phyloP scores from a whole-genome alignment of 2,797 vertebrate genomes.

The Alfaro cultratus region DNA sequence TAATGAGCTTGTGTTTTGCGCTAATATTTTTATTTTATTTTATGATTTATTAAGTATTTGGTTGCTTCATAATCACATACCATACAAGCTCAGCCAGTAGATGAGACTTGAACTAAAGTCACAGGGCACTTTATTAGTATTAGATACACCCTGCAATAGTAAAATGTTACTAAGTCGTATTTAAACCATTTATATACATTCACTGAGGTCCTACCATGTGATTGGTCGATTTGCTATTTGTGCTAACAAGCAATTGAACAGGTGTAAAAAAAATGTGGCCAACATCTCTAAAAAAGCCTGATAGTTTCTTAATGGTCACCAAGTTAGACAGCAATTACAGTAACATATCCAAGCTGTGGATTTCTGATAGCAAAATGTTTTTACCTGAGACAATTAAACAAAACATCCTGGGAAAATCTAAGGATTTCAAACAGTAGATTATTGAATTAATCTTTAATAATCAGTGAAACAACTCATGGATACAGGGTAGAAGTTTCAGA shows the following conservation, averaged over 20 bases:
- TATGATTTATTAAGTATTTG: neutral
- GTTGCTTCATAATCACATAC: slow-evolving; percentile 16
- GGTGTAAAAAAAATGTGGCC: neutral
- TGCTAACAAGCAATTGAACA: neutral
- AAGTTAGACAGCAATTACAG: slow-evolving; percentile 5
- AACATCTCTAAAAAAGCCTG: neutral
- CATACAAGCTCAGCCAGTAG: slow-evolving; percentile 2
- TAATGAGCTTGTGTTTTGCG: slow-evolving; percentile 43
- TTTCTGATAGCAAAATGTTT: neutral
- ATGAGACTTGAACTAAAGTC: slow-evolving; percentile 8
- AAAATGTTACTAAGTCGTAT: neutral
- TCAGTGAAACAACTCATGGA: slow-evolving; percentile 1
- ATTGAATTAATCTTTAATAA: neutral
- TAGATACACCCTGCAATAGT: neutral
- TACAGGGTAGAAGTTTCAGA: neutral
- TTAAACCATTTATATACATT: neutral
- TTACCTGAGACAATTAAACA: neutral
- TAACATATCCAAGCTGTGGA: neutral
- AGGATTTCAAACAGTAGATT: neutral
- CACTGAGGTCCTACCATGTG: neutral
- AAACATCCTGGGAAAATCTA: neutral
- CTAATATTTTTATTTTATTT: slow-evolving; percentile 10
- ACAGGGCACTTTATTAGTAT: neutral
- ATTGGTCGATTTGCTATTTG: neutral
- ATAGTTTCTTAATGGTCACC: slow-evolving; percentile 1